Base-by-base conservation (phyloP, 2,888 invertebrate genomes). In the Acleris literana region DNA sequence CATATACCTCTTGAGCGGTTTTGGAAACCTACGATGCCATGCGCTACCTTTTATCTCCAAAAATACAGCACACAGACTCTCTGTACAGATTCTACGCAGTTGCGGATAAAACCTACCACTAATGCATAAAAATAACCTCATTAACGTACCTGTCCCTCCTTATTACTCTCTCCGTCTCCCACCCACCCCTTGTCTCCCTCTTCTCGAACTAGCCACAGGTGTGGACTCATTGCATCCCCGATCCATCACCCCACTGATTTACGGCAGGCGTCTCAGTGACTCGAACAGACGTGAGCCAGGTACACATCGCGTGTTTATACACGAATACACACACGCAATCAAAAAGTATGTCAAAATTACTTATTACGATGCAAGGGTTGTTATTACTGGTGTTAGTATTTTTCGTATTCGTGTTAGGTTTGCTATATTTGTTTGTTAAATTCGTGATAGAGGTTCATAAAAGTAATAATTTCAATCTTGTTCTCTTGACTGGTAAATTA, bases 201-300 rank as follows among this genome's bases (percentile, higher is more conserved):
- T 6, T 44, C 18, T 46, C 33, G 9, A 33, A 2, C 2, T 18
- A 5, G 57, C 11, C 59, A 16, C 49, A 64, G 55, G 59, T 64
- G 64, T 64, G 64, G 54, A 60, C 49, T 54, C 59, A 64, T 64
- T 49, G 59, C 25, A 13, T 16, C 25, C 4, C 48, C 64, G 7
- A 64, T 60, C 49, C 54, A 55, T 64, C 64, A 64, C 57, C 13
- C 25, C 7, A 5, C 57, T 13, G 16, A 49, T 33, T 13, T 13
- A 46, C 29, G 29, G 6, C 55, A 46, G 25, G 16, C 22, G 43
- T 18, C 44, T 44, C 7, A 18, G 54, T 20, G 59, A 22, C 64
- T 60, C 48, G 54, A 64, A 55, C 59, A 56, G 43, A 18, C 58
- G 51, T 48, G 33, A 20, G 18, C 16, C 48, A 33, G 43, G 48